Evolutionary conservation across 2,797 vertebrate genomes (phyloP).

Genomic region (Rhinatrema bivittatum): DNA sequence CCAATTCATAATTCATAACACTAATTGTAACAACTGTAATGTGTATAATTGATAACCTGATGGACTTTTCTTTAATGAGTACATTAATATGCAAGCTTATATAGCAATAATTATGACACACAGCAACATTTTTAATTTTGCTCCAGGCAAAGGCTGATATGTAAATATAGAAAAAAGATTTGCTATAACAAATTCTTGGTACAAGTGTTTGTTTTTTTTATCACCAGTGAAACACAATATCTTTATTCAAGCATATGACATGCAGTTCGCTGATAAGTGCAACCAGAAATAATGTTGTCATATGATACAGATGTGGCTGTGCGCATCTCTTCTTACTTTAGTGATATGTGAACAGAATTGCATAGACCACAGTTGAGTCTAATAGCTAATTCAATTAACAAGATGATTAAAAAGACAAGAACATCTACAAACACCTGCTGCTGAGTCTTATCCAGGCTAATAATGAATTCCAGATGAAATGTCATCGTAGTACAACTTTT

Average conservation of each 20-base stretch:
- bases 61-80: not conserved
- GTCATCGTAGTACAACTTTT: no score
- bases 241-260: constrained; percentile 16
- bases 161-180: constrained; percentile 1
- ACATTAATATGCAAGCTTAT: constrained; percentile 2
- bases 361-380: constrained; percentile 17
- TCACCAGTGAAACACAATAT: constrained; percentile 1
- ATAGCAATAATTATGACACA: not conserved
- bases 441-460: no score
- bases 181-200: no score
- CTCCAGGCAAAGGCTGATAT: constrained; percentile 3
- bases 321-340: constrained; percentile 9
- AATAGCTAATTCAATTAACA: constrained; percentile 33
- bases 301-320: constrained; percentile 13
- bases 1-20: constrained; percentile 6
- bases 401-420: constrained; percentile 38
- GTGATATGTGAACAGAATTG: constrained; percentile 6
- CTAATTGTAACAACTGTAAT: not conserved
- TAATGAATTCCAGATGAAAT: no score
- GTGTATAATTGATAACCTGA: not conserved
- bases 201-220: no score
- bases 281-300: constrained; percentile 10
- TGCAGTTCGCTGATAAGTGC: constrained; percentile 3
- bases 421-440: constrained; percentile 38
- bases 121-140: not conserved